Evolutionary conservation across 2,797 vertebrate species (phyloP), one percentile per base, ranked within the genome.

Genomic region (Pempheris klunzingeri): DNA sequence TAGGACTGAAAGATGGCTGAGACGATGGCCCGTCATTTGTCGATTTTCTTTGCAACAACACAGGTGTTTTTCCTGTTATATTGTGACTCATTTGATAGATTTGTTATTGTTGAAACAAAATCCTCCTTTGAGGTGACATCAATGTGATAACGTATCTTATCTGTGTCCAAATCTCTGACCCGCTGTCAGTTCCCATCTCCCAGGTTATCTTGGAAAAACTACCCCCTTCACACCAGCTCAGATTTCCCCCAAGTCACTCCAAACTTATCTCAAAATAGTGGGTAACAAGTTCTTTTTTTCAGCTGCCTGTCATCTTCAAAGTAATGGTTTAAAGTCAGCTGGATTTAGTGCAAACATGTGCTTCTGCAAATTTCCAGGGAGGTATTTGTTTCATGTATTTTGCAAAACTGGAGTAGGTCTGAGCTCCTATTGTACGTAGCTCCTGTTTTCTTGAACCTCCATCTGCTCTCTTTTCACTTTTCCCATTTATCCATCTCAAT

Each of bases 201-300:
- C 76, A 82, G 83, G 74, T 85, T 77, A 88, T 90, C 83, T 77
- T 76, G 17, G 66, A 71, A 74, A 79, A 76, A 63, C 65, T 10
- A 28, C 28, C 74, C 47, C 36, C 18, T 39, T 50, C 70, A 44
- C 60, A 58, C 43, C 20, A 20, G 34, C 65, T 85, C 77, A 71
- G 49, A 72, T 84, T 83, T 80, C 67, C 68, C 71, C 47, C 12
- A 54, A 54, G 22, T 68, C 47, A 26, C 3, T 73, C n/a, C 14
- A n/a, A 2, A 15, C 68, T 74, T 53, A 84, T 74, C 26, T 80
- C 54, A 59, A 32, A n/a, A 71, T 24, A 63, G 52, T 72, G 38
- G 41, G 17, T 55, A 64, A 57, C 74, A 67, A 36, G 5, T 41
- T 71, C 15, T 57, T 32, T 71, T 62, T 77, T 50, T 32, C 22